Evolutionary conservation across 2,888 invertebrate genomes (phyloP), one percentile per base, ranked within the genome.

Genomic region (Himalopsyche japonica): DNA sequence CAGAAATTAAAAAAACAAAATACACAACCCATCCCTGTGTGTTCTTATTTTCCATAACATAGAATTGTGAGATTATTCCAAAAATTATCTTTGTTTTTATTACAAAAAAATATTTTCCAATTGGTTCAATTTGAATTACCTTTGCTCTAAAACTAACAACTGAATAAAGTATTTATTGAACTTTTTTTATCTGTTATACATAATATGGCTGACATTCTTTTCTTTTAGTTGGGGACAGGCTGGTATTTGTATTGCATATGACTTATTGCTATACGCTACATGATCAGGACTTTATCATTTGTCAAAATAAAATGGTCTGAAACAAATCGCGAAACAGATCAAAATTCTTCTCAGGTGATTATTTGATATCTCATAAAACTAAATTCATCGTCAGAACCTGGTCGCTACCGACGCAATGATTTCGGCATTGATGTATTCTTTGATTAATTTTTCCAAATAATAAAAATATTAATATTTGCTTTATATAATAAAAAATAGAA

Each of bases 181-280:
- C n/a, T 24, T 34, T 34, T 43, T 43, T 77, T 24, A 77, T 77
- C 77, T 77, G 10, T 34, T 77, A 37, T 77, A 77, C 77, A 77
- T 37, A 37, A 77, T 43, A 77, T 37, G 43, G 34, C 37, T n/a
- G 77, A 24, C 77, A 77, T 77, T 77, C 37, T 30, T 70, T 70
- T 70, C 70, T 70, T 70, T 70, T 70, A 70, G 70, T 70, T 27
- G 27, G 43, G 24, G 82, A 78, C 78, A 82, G 79, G 70, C 70
- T 70, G 70, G 78, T 77, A 82, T 82, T 79, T 79, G 37, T 78
- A 78, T 78, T 43, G 47, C 79, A 79, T 48, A 82, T 84, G 84
- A 84, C 84, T 84, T 82, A 84, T 84, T 84, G 82, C 80, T 76
- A 79, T 49, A 37, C 34, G 84, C 84, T 84, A 84, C 84, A 24